These are phyloP conservation scores for Nephrotoma guestfalica DNA, from an alignment of 2,888 invertebrate genomes.

Conservation along the genomic window DNA sequence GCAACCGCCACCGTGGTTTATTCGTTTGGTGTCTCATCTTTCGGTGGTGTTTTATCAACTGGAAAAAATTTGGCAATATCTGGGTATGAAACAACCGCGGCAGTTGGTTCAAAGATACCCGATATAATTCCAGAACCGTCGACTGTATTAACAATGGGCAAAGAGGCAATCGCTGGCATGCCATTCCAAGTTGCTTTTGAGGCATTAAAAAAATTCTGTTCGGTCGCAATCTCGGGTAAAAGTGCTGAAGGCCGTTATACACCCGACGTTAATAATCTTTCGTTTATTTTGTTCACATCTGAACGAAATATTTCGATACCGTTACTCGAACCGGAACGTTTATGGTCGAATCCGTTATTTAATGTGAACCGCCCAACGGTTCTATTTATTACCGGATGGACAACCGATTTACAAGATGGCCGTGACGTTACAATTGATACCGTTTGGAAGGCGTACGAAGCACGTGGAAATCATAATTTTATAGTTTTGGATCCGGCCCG, in stretches of 20 bases:
- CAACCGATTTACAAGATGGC: constrained; percentile 15
- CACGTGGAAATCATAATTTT: constrained; percentile 21
- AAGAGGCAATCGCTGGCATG: background rate
- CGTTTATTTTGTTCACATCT: background rate
- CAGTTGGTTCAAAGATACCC: background rate
- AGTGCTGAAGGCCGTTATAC: background rate
- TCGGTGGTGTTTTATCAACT: background rate
- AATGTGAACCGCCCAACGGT: background rate
- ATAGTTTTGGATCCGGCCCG: background rate
- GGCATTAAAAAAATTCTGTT: background rate
- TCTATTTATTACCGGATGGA: background rate
- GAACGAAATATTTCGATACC: background rate
- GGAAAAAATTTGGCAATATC: background rate
- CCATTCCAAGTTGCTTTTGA: background rate
- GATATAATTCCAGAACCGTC: background rate
- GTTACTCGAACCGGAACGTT: background rate
- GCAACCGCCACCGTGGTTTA: background rate
- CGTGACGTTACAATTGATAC: constrained; percentile 19
- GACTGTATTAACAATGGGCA: background rate
- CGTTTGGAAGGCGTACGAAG: constrained; percentile 24
- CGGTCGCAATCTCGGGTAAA: background rate
- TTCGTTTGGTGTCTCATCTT: background rate
- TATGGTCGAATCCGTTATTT: background rate
- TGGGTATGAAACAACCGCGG: background rate
- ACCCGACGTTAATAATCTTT: background rate